Evolutionary conservation across 2,113 vertebrate species (phyloP).

Genomic region (Toxotes jaculatrix): DNA sequence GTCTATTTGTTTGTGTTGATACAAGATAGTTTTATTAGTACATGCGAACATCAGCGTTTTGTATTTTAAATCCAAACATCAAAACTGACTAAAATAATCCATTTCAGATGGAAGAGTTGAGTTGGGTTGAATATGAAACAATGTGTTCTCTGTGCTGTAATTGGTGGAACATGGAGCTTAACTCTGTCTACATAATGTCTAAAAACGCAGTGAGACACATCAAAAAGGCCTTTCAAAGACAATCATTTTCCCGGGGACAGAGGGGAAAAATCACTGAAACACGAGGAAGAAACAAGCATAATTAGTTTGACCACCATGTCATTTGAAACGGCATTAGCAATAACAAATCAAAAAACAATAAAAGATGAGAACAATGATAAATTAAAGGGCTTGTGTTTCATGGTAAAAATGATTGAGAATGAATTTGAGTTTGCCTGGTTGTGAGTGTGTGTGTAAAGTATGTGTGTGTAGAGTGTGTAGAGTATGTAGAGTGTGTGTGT

Average conservation of each 20-base stretch:
- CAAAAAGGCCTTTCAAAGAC: conserved; percentile 71
- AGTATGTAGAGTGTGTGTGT: not conserved
- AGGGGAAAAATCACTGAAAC: conserved; percentile 39
- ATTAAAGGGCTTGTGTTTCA: conserved; percentile 57
- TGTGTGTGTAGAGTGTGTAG: conserved; percentile 8
- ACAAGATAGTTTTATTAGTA: conserved; percentile 26
- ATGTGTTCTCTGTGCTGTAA: conserved; percentile 71
- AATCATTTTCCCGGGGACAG: conserved; percentile 51
- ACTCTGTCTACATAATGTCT: conserved; percentile 68
- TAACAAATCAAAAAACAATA: conserved; percentile 78
- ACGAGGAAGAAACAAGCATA: conserved; percentile 57
- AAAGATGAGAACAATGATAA: conserved; percentile 64
- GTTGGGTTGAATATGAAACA: conserved; percentile 63
- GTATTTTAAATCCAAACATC: conserved; percentile 54
- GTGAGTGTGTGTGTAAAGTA: not conserved
- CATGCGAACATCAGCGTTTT: conserved; percentile 31
- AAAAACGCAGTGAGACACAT: conserved; percentile 66
- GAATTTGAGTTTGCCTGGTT: conserved; percentile 28
- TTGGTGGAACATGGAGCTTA: conserved; percentile 72
- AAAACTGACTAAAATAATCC: conserved; percentile 63
- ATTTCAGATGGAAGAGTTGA: conserved; percentile 63
- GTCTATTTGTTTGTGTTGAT: conserved; percentile 23
- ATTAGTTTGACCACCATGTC: conserved; percentile 73
- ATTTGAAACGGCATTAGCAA: conserved; percentile 71
- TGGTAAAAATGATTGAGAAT: conserved; percentile 44